phyloP scores from a whole-genome alignment of 2,797 vertebrate species.

The Enteromius trimaculatus region DNA sequence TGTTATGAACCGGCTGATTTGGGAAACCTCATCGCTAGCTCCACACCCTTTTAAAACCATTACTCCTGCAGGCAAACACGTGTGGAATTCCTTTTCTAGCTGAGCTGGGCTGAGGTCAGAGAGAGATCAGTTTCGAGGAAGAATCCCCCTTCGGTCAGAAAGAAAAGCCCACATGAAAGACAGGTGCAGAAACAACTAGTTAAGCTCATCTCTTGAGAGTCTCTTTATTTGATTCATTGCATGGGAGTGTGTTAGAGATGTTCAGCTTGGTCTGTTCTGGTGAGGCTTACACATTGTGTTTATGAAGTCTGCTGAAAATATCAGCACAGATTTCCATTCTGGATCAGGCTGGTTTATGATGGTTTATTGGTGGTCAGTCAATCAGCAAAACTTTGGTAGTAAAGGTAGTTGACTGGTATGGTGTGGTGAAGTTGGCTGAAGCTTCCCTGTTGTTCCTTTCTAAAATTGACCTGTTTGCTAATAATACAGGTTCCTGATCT shows the following conservation, averaged over 20 bases:
- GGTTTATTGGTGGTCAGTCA: background rate
- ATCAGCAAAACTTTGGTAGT: background rate
- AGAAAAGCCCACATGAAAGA: slow-evolving; percentile 40
- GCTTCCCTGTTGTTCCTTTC: background rate
- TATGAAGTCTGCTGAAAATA: background rate
- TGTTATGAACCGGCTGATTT: slow-evolving; percentile 49
- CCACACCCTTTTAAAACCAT: slow-evolving; percentile 59
- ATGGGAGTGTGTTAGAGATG: background rate
- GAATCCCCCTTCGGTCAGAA: slow-evolving; percentile 45
- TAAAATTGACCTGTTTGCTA: background rate
- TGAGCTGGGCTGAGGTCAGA: slow-evolving; percentile 50
- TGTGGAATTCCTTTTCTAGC: slow-evolving; percentile 56
- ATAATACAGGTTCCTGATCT: background rate
- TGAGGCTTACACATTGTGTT: background rate
- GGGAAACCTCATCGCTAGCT: slow-evolving; percentile 53
- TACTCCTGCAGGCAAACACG: slow-evolving; percentile 64
- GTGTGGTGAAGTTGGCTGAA: background rate
- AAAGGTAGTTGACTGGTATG: background rate
- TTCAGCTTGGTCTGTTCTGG: background rate
- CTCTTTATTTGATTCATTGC: slow-evolving; percentile 20
- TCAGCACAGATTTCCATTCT: background rate
- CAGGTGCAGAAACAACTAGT: slow-evolving; percentile 51
- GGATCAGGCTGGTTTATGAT: slow-evolving; percentile 5
- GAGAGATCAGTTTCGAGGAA: slow-evolving; percentile 50
- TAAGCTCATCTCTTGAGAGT: slow-evolving; percentile 6